Conservation (phyloP, 2,797 vertebrate species). For the Gila robusta region DNA sequence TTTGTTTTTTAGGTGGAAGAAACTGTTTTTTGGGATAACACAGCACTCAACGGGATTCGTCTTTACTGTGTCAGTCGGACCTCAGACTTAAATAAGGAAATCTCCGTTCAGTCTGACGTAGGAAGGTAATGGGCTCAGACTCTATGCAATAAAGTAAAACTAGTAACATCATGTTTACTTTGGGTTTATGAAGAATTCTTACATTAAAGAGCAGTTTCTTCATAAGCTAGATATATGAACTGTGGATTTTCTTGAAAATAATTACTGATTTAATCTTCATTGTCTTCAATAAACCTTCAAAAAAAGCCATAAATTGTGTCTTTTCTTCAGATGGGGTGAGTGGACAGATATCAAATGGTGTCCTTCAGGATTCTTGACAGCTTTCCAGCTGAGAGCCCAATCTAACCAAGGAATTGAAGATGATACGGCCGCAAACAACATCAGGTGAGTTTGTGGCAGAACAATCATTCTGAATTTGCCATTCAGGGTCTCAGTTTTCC, state of each 20-base stretch:
- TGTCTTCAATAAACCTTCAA: background rate
- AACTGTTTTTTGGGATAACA: constrained; percentile 41
- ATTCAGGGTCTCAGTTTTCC: background rate
- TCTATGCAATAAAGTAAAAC: background rate
- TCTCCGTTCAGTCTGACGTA: constrained; percentile 38
- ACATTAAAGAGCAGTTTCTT: background rate
- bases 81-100: constrained; percentile 26
- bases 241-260: background rate
- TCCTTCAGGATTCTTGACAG: constrained; percentile 52
- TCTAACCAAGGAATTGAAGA: constrained; percentile 25
- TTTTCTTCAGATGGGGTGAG: constrained; percentile 59
- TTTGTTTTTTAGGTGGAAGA: background rate
- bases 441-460: constrained; percentile 49
- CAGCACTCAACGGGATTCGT: constrained; percentile 58
- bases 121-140: constrained; percentile 38
- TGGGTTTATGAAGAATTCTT: background rate
- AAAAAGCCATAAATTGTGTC: background rate
- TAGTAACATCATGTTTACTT: background rate
- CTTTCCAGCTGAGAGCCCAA: constrained; percentile 65
- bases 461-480: background rate
- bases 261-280: background rate
- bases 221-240: background rate
- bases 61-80: constrained; percentile 46
- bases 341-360: constrained; percentile 62
- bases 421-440: constrained; percentile 59